These are phyloP conservation scores for Atethmia centrago DNA, from an alignment of 2,888 invertebrate species.

Conservation along the genomic window DNA sequence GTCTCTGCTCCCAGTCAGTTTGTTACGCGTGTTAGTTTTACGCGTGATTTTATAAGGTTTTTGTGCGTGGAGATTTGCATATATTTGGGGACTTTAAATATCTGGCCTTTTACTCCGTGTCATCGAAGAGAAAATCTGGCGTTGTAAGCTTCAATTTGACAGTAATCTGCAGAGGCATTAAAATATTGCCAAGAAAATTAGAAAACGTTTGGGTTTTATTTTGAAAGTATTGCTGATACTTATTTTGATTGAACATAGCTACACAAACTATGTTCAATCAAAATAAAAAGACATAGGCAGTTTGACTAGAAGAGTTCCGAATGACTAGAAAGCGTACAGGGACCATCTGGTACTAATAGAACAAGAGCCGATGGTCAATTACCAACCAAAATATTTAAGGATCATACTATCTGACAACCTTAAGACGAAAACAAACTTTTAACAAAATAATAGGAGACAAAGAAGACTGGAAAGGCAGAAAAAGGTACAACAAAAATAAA, in stretches of 20 bases:
- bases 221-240: not conserved
- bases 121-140: not conserved
- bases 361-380: not conserved
- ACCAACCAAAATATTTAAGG: no score
- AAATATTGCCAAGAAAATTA: not conserved
- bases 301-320: not conserved
- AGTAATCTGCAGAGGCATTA: not conserved
- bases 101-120: not conserved
- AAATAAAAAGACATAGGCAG: not conserved
- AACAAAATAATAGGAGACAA: not conserved
- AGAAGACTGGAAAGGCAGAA: no score
- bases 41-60: constrained; percentile 28
- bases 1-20: constrained; percentile 2
- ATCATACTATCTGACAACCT: no score
- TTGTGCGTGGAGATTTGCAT: constrained; percentile 15
- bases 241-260: not conserved
- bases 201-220: not conserved
- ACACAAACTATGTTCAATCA: no score
- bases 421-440: not conserved
- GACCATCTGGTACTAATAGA: not conserved
- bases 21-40: constrained; percentile 15
- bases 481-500: not conserved
- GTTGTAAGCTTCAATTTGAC: not conserved
- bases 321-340: not conserved
- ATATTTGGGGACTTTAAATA: not conserved